Conservation (phyloP, 2,888 invertebrate species). For the Merodon equestris region DNA sequence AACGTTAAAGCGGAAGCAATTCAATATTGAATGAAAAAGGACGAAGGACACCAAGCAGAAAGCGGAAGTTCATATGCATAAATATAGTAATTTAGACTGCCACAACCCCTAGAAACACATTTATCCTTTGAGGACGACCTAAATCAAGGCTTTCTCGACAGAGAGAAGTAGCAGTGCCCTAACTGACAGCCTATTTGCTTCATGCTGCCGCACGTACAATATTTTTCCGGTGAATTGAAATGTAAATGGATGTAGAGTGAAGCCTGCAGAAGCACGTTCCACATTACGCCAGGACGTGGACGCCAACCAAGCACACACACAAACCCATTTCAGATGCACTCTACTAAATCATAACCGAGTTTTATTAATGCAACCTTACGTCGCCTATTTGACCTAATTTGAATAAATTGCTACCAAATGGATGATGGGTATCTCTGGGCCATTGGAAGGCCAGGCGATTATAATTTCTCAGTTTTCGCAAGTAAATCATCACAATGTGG, state of each 20-base stretch:
- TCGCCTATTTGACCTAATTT: conserved; percentile 66
- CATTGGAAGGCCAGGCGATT: conserved; percentile 20
- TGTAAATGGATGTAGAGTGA: conserved; percentile 48
- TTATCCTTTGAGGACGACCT: conserved; percentile 28
- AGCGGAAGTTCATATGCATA: too few relatives aligned
- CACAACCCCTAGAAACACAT: conserved; percentile 21
- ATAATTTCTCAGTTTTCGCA: conserved; percentile 23
- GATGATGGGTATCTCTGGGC: conserved; percentile 23
- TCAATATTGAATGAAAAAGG: conserved; percentile 42
- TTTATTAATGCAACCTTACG: conserved; percentile 66
- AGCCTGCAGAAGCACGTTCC: conserved; percentile 33
- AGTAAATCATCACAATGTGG: conserved; percentile 33
- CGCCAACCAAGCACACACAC: conserved; percentile 32
- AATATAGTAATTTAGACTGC: conserved; percentile 23
- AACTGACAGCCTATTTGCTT: conserved; percentile 50
- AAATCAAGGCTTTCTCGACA: conserved; percentile 41
- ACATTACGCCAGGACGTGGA: conserved; percentile 18
- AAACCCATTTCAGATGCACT: conserved; percentile 1
- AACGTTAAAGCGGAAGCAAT: conserved; percentile 59
- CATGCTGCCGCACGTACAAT: conserved; percentile 43
- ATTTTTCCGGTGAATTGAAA: conserved; percentile 63
- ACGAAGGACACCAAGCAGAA: neutral
- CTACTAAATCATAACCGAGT: conserved; percentile 63
- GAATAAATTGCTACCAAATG: conserved; percentile 60
- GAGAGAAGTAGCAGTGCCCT: conserved; percentile 5